A percentile compares a stretch with the other conserved stretches of the same genome.
Evolutionary conservation across 2,113 vertebrate species (phyloP).

Genomic region (Ochotona curzoniae): DNA sequence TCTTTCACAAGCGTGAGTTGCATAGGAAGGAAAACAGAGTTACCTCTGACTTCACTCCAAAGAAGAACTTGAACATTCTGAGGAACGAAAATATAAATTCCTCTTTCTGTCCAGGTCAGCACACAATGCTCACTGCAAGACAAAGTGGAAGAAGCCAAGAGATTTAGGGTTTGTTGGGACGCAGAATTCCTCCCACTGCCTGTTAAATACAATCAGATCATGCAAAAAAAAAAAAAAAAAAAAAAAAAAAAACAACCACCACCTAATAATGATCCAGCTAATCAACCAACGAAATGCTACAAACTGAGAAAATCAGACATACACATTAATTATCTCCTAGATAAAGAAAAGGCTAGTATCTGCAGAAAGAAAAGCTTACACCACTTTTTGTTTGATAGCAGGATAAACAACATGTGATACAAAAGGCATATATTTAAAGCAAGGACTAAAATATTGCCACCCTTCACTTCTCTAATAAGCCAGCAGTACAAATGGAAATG

Average conservation of each 20-base stretch:
- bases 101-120: conserved; percentile 95
- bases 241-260: too few species aligned
- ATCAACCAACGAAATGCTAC: background rate
- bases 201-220: background rate
- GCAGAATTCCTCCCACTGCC: background rate
- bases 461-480: background rate
- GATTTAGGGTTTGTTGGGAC: background rate
- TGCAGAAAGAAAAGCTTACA: background rate
- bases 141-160: conserved; percentile 59
- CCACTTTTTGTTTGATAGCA: background rate
- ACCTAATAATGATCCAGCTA: background rate
- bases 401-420: background rate
- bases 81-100: conserved; percentile 96
- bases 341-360: background rate
- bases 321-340: conserved; percentile 2
- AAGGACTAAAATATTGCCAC: background rate
- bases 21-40: conserved; percentile 23
- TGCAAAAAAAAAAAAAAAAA: background rate
- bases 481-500: background rate
- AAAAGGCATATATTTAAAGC: conserved; percentile 39
- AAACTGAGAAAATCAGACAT: background rate
- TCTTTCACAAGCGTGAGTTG: conserved; percentile 59
- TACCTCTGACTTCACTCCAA: conserved; percentile 97
- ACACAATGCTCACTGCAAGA: conserved; percentile 93
- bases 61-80: conserved; percentile 95